phyloP scores from a whole-genome alignment of 1,140 invertebrate genomes.

The Xylocopa sonorina region DNA sequence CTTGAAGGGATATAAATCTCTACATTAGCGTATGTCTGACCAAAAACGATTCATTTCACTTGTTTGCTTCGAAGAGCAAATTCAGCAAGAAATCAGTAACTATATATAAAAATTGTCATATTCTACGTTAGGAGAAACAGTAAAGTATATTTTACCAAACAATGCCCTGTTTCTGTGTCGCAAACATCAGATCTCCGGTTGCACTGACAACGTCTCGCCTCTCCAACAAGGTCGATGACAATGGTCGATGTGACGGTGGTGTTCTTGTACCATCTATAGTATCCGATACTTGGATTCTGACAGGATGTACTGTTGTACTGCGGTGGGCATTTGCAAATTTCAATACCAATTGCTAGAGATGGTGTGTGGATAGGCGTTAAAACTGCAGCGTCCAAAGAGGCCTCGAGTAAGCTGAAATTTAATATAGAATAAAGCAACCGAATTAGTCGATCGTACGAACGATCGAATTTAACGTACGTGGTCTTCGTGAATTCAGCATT shows the following conservation, averaged over 20 bases:
- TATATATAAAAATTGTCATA: no score
- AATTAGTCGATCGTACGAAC: no score
- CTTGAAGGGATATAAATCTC: no score
- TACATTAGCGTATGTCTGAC: no score
- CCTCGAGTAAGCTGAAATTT: constrained; percentile 86
- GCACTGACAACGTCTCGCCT: constrained; percentile 91
- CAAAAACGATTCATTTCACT: no score
- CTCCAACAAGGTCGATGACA: constrained; percentile 90
- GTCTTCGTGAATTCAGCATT: constrained; percentile 85
- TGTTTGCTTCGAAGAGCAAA: no score
- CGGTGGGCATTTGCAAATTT: constrained; percentile 92
- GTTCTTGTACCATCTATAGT: constrained; percentile 87
- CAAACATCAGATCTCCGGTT: constrained; percentile 90
- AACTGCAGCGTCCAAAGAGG: constrained; percentile 92
- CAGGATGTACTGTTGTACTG: constrained; percentile 92
- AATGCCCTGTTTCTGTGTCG: constrained; percentile 92
- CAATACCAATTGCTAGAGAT: constrained; percentile 90
- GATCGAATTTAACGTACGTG: constrained; percentile 83
- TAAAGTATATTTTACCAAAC: constrained; percentile 87
- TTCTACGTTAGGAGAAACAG: no score
- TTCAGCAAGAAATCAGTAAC: no score
- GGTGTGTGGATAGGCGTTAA: constrained; percentile 84
- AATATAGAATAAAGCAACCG: neutral
- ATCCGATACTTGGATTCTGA: constrained; percentile 93
- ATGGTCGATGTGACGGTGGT: constrained; percentile 83